Evolutionary conservation across 1,140 invertebrate species (phyloP).

Genomic region (Drosophila persimilis): DNA sequence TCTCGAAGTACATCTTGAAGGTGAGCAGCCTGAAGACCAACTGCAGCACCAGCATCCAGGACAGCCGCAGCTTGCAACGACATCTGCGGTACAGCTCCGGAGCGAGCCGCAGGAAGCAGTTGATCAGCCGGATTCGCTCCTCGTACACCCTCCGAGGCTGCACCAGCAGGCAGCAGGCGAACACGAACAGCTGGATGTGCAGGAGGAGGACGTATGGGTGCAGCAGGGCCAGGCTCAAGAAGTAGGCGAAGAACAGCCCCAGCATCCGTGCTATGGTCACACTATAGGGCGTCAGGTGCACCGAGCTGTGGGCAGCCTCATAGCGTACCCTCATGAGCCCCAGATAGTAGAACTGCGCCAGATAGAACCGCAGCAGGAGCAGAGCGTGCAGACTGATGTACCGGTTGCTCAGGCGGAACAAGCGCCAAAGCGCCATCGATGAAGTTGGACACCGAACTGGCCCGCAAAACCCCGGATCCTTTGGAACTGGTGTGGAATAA

Average conservation of each 20-base stretch:
- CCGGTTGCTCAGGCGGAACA: conserved; percentile 33
- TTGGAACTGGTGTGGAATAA: background rate
- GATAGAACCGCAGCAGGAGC: conserved; percentile 55
- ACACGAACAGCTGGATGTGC: conserved; percentile 47
- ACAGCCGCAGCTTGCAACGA: conserved; percentile 26
- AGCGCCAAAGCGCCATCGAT: conserved; percentile 39
- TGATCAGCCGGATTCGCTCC: conserved; percentile 28
- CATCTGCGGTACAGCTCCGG: conserved; percentile 34
- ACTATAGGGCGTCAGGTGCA: conserved; percentile 44
- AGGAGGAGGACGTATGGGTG: conserved; percentile 29
- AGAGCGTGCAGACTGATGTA: conserved; percentile 52
- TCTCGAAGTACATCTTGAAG: conserved; percentile 22
- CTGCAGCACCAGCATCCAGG: conserved; percentile 42
- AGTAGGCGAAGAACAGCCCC: conserved; percentile 37
- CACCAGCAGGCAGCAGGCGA: conserved; percentile 43
- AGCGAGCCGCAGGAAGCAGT: conserved; percentile 34
- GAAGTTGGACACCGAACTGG: background rate
- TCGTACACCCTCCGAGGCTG: conserved; percentile 29
- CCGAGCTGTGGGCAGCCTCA: conserved; percentile 13
- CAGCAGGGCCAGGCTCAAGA: conserved; percentile 32
- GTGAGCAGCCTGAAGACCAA: conserved; percentile 38
- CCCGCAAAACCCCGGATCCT: background rate
- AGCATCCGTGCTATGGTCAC: conserved; percentile 44
- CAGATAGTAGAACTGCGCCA: conserved; percentile 42
- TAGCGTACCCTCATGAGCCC: conserved; percentile 50